phyloP scores from a whole-genome alignment of 2,113 vertebrate species.

The Parus major region DNA sequence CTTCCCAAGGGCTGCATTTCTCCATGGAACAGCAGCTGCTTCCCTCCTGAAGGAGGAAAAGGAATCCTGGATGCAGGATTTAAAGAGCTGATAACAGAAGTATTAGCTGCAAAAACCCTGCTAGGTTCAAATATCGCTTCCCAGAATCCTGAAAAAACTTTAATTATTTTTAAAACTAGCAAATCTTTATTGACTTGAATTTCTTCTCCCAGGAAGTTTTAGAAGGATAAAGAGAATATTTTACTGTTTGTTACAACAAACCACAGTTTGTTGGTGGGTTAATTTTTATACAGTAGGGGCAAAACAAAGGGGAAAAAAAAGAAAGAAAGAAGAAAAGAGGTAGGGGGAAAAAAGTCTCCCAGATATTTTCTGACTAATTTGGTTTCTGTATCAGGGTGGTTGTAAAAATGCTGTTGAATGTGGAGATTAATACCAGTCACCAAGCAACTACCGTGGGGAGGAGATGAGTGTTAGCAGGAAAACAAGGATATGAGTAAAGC shows the following conservation, averaged over 20 bases:
- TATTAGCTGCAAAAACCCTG: not conserved
- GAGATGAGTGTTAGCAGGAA: not conserved
- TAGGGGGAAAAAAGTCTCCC: accelerated
- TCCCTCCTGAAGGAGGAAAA: not conserved
- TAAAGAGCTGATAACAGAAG: not conserved
- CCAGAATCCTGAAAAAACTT: not conserved
- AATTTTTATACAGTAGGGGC: not conserved
- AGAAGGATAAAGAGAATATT: not conserved
- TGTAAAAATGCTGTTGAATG: not conserved
- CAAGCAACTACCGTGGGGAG: not conserved
- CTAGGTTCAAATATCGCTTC: not conserved
- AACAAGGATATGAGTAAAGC: not conserved
- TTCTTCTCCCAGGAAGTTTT: not conserved
- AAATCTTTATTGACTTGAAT: not conserved
- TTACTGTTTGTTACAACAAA: too few species aligned
- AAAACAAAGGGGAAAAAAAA: accelerated
- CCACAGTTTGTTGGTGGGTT: not conserved
- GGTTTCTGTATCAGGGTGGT: not conserved
- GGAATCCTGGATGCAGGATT: not conserved
- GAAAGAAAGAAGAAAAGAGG: not conserved
- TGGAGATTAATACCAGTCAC: not conserved
- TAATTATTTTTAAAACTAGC: not conserved
- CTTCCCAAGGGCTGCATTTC: not conserved
- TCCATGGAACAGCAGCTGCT: not conserved
- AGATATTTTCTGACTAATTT: not conserved